Evolutionary conservation across 2,797 vertebrate species (phyloP).

Genomic region (Sternotherus odoratus): DNA sequence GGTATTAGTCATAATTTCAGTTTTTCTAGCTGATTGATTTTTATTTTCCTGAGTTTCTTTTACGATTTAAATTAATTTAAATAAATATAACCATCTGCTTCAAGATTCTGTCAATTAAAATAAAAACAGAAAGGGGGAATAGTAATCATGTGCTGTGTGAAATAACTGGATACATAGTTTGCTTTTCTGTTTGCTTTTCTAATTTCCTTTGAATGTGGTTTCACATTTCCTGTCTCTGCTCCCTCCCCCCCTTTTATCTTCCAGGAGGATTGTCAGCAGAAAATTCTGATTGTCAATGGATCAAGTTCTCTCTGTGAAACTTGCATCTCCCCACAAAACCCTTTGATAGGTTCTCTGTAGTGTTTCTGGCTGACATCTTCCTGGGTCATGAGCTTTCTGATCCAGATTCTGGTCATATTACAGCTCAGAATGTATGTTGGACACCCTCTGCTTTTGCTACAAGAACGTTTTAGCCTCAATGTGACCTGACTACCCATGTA

Average conservation of each 20-base stretch:
- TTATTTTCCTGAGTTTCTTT: not conserved
- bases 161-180: slow-evolving; percentile 30
- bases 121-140: slow-evolving; percentile 27
- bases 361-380: slow-evolving; percentile 35
- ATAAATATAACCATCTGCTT: slow-evolving; percentile 12
- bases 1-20: not conserved
- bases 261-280: slow-evolving; percentile 18
- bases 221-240: slow-evolving; percentile 28
- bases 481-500: not conserved
- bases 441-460: not conserved
- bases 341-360: not conserved
- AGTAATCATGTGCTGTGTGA: slow-evolving; percentile 14
- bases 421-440: not conserved
- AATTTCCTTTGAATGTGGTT: slow-evolving; percentile 46
- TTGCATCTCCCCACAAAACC: slow-evolving; percentile 11
- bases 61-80: slow-evolving; percentile 35
- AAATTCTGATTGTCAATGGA: slow-evolving; percentile 43
- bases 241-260: slow-evolving; percentile 21
- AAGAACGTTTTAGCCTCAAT: slow-evolving; percentile 4
- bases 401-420: not conserved
- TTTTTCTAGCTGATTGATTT: not conserved
- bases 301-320: slow-evolving; percentile 23
- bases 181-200: slow-evolving; percentile 41
- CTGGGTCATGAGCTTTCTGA: not conserved
- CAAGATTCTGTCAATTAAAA: slow-evolving; percentile 30